phyloP scores from a whole-genome alignment of 2,797 vertebrate genomes.

The Hybognathus amarus region DNA sequence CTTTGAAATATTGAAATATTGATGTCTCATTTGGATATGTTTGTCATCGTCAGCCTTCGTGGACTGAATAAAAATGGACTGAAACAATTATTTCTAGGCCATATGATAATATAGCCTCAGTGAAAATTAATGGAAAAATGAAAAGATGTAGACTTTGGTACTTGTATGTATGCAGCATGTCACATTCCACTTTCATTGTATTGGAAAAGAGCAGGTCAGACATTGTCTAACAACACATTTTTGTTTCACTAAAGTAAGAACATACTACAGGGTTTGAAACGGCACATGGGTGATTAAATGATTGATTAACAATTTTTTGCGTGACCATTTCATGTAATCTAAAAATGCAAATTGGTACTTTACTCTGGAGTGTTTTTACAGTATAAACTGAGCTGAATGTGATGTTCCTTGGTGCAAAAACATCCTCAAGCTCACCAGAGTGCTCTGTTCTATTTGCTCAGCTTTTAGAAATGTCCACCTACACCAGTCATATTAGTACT shows the following conservation, averaged over 20 bases:
- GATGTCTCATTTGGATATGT: not conserved
- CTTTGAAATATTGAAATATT: not conserved
- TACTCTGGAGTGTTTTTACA: conserved; percentile 42
- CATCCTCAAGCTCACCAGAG: not conserved
- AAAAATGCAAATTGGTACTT: not conserved
- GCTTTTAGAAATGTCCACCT: conserved; percentile 19
- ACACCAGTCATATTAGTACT: conserved; percentile 14
- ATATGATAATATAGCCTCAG: not conserved
- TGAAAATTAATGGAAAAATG: not conserved
- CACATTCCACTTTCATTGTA: not conserved
- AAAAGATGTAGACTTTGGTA: not conserved
- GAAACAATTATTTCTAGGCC: not conserved
- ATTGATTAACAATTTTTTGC: not conserved
- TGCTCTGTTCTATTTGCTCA: not conserved
- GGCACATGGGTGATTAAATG: not conserved
- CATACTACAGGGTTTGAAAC: too few species aligned
- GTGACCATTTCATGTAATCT: conserved; percentile 44
- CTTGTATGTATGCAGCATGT: too few species aligned
- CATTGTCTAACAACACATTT: too few species aligned
- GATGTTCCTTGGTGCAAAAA: not conserved
- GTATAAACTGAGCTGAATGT: not conserved
- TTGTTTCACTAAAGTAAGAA: not conserved
- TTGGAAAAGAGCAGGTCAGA: not conserved
- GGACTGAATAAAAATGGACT: not conserved
- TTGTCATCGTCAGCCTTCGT: too few species aligned